A percentile compares a stretch with the other conserved stretches of the same genome.
These are phyloP conservation scores for Encarsia formosa DNA, from an alignment of 2,888 invertebrate species.

Conservation along the genomic window DNA sequence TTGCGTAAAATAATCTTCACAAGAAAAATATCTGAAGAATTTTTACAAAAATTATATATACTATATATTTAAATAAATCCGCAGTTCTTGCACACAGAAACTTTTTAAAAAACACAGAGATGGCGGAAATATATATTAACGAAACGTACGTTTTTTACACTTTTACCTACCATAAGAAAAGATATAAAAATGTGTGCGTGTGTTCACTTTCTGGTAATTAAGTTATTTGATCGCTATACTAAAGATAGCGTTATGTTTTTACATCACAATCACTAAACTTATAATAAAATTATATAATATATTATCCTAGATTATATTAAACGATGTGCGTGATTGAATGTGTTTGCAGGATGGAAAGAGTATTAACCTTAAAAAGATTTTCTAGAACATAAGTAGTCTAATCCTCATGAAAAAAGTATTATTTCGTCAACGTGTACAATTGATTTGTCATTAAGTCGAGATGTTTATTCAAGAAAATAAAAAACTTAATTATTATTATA, in stretches of 20 bases:
- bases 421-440: conserved; percentile 47
- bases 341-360: conserved; percentile 16
- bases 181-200: conserved; percentile 3
- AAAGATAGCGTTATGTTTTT: conserved; percentile 35
- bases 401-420: conserved; percentile 45
- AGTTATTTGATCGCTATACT: conserved; percentile 32
- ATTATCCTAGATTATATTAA: conserved; percentile 36
- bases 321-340: conserved; percentile 28
- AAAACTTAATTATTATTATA: conserved; percentile 29
- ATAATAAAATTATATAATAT: conserved; percentile 28
- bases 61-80: conserved; percentile 8
- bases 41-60: conserved; percentile 22
- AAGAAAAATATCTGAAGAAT: conserved; percentile 21
- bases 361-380: conserved; percentile 26
- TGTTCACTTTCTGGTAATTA: conserved; percentile 36
- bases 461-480: conserved; percentile 23
- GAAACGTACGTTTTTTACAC: conserved; percentile 8
- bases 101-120: conserved; percentile 11
- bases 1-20: conserved; percentile 10
- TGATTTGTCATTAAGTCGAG: conserved; percentile 35
- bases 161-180: conserved; percentile 1
- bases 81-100: conserved; percentile 22
- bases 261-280: conserved; percentile 39
- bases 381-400: conserved; percentile 36
- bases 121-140: conserved; percentile 4